Evolutionary conservation across 2,888 invertebrate species (phyloP).

Genomic region (Parochlus steinenii): DNA sequence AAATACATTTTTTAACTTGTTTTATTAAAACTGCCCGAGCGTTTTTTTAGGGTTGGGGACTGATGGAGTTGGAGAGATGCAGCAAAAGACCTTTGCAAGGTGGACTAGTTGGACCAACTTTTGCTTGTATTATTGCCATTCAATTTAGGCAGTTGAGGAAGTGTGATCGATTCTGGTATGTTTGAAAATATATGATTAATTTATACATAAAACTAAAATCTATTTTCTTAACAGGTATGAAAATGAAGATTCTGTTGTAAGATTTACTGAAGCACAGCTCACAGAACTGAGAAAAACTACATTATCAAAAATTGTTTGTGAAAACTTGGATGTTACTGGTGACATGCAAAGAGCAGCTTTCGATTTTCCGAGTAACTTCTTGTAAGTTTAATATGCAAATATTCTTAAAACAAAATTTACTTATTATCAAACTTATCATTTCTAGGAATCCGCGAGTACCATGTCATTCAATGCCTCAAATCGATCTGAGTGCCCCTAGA

Average conservation of each 20-base stretch:
- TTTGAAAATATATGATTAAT: conserved; percentile 8
- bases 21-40: too few species aligned
- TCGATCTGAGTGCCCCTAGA: conserved; percentile 71
- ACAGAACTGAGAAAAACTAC: conserved; percentile 77
- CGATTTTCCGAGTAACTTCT: conserved; percentile 77
- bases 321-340: conserved; percentile 70
- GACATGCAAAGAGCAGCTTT: conserved; percentile 82
- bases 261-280: conserved; percentile 73
- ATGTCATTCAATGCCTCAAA: conserved; percentile 60
- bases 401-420: background rate
- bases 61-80: too few species aligned
- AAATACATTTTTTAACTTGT: too few species aligned
- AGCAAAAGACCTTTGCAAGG: conserved; percentile 73
- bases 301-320: conserved; percentile 70
- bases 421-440: conserved; percentile 7
- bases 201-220: background rate
- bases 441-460: conserved; percentile 68
- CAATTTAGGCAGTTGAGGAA: conserved; percentile 81
- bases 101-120: conserved; percentile 84
- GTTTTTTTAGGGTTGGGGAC: too few species aligned
- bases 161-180: conserved; percentile 86
- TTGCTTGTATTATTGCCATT: conserved; percentile 86
- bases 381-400: conserved; percentile 35
- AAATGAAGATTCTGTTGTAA: conserved; percentile 58
- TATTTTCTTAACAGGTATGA: conserved; percentile 47